Conservation (phyloP, 2,113 vertebrate species). For the Crotalus viridis region DNA sequence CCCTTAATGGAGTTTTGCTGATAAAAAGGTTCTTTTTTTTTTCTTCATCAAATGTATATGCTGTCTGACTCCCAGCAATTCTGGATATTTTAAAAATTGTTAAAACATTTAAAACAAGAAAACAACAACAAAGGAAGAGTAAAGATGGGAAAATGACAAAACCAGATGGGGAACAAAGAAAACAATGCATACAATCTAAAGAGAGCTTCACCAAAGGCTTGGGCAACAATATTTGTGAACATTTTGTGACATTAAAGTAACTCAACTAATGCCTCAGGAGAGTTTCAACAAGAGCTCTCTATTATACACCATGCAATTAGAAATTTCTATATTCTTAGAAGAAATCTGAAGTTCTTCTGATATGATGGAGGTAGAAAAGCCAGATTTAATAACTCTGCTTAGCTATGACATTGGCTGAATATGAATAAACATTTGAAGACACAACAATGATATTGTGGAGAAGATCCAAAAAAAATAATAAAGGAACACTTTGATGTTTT, state of each 20-base stretch:
- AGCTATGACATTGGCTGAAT: background rate
- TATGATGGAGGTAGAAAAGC: background rate
- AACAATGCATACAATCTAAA: background rate
- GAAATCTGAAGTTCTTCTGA: background rate
- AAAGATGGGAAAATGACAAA: background rate
- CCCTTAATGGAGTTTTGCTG: background rate
- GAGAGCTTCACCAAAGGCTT: background rate
- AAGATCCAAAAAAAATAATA: background rate
- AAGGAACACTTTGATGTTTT: background rate
- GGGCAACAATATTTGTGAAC: background rate
- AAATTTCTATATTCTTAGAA: background rate
- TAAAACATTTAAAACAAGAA: background rate
- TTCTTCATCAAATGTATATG: background rate
- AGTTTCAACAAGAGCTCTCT: background rate
- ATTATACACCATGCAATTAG: background rate
- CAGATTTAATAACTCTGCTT: background rate
- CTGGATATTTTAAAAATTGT: background rate
- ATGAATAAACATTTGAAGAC: background rate
- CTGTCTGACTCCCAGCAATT: background rate
- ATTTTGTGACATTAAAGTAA: background rate
- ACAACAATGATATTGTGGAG: background rate
- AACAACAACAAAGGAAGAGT: background rate
- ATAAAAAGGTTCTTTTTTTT: background rate
- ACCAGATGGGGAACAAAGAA: background rate
- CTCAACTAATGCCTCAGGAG: background rate